Percentiles rank a stretch among this genome's conserved stretches.
Evolutionary conservation across 2,113 vertebrate species (phyloP).

Genomic region (Serinus canaria): DNA sequence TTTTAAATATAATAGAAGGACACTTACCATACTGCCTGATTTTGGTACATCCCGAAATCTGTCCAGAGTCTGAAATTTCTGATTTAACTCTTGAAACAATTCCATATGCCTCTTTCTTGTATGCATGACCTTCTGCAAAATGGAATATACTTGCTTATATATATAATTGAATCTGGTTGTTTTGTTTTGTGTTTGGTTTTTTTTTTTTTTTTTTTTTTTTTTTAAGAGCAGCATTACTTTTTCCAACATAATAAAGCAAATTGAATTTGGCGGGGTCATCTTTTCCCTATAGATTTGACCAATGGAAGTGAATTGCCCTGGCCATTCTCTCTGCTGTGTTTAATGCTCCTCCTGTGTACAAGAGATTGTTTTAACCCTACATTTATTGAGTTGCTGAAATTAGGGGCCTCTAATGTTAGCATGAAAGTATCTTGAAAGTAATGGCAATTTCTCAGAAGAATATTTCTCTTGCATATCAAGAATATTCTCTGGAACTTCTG

Average conservation of each 20-base stretch:
- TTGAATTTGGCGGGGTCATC: slow-evolving; percentile 33
- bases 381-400: background rate
- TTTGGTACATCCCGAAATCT: slow-evolving; percentile 99
- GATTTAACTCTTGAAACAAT: slow-evolving; percentile 99
- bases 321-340: background rate
- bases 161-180: slow-evolving; percentile 40
- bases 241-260: slow-evolving; percentile 31
- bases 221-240: slow-evolving; percentile 27
- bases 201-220: background rate
- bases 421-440: slow-evolving; percentile 19
- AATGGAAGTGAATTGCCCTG: slow-evolving; percentile 8
- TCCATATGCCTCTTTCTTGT: slow-evolving; percentile 99
- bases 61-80: slow-evolving; percentile 99
- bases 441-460: background rate
- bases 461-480: slow-evolving; percentile 17
- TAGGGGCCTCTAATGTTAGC: background rate
- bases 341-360: background rate
- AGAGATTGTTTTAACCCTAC: background rate
- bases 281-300: slow-evolving; percentile 16
- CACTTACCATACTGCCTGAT: slow-evolving; percentile 98
- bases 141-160: slow-evolving; percentile 60
- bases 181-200: background rate
- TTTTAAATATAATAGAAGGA: slow-evolving; percentile 23
- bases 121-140: slow-evolving; percentile 99
- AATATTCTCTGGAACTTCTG: slow-evolving; percentile 33